These are phyloP conservation scores for Capricornis sumatraensis DNA, from an alignment of 2,113 vertebrate genomes.

Conservation along the genomic window DNA sequence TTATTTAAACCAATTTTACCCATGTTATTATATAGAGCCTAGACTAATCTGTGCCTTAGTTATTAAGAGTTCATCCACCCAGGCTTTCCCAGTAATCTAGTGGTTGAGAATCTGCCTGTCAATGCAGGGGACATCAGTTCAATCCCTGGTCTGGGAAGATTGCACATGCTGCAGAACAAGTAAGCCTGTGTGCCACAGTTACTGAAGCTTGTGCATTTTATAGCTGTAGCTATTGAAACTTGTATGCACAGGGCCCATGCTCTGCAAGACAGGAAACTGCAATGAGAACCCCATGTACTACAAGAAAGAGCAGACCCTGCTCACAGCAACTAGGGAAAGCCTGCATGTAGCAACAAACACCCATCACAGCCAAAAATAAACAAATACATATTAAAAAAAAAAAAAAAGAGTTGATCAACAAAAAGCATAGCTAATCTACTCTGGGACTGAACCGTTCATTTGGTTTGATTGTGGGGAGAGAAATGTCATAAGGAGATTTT, in stretches of 20 bases:
- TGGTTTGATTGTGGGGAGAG: neutral
- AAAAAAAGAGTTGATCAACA: neutral
- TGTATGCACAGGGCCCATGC: neutral
- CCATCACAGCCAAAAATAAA: neutral
- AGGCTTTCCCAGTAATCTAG: neutral
- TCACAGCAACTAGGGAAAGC: neutral
- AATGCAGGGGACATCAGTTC: neutral
- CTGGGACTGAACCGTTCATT: neutral
- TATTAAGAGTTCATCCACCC: neutral
- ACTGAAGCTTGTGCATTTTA: neutral
- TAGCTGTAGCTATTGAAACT: neutral
- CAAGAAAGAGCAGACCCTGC: neutral
- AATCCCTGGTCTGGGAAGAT: neutral
- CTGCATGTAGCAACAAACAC: neutral
- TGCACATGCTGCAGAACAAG: neutral
- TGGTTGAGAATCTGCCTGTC: neutral
- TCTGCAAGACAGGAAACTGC: neutral
- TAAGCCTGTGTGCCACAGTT: neutral
- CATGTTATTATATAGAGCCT: neutral
- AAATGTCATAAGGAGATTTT: neutral
- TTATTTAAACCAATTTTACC: neutral
- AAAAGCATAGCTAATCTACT: neutral
- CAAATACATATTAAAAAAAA: neutral
- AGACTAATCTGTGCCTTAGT: neutral
- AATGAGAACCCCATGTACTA: neutral